Evolutionary conservation across 1,140 invertebrate genomes (phyloP).

Genomic region (Rhagoletis zephyria): DNA sequence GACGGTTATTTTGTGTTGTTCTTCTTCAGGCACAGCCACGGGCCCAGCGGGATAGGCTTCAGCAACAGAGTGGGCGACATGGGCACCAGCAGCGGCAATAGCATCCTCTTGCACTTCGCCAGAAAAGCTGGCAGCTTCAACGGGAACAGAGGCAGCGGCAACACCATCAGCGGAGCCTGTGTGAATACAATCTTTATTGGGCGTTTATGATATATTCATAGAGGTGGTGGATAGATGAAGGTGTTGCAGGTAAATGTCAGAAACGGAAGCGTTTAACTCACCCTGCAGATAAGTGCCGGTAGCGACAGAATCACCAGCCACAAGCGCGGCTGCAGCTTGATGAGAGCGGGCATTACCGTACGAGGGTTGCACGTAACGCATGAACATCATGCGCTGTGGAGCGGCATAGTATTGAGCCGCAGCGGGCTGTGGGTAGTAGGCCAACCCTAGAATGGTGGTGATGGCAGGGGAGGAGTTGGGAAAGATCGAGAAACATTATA

Average conservation of each 20-base stretch:
- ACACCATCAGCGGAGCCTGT: constrained; percentile 63
- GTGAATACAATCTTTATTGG: constrained; percentile 70
- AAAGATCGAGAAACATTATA: background rate
- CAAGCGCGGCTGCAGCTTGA: constrained; percentile 68
- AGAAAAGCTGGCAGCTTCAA: constrained; percentile 58
- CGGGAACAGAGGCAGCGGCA: constrained; percentile 57
- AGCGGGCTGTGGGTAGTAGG: constrained; percentile 69
- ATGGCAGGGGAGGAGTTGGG: background rate
- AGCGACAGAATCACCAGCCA: constrained; percentile 70
- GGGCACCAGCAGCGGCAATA: constrained; percentile 64
- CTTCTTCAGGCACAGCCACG: constrained; percentile 50
- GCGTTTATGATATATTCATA: constrained; percentile 49
- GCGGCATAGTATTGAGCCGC: constrained; percentile 65
- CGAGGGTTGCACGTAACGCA: constrained; percentile 70
- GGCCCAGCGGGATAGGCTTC: constrained; percentile 66
- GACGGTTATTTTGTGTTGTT: constrained; percentile 40
- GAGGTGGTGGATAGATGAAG: background rate
- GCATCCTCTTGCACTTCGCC: constrained; percentile 64
- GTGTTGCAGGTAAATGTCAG: background rate
- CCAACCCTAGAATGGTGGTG: constrained; percentile 64
- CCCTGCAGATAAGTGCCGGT: constrained; percentile 71
- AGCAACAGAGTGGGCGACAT: constrained; percentile 67
- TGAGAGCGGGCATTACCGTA: constrained; percentile 67
- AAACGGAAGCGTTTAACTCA: constrained; percentile 58
- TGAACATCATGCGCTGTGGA: constrained; percentile 70